Conservation (phyloP, 2,113 vertebrate genomes). For the Anser brachyrhynchus region DNA sequence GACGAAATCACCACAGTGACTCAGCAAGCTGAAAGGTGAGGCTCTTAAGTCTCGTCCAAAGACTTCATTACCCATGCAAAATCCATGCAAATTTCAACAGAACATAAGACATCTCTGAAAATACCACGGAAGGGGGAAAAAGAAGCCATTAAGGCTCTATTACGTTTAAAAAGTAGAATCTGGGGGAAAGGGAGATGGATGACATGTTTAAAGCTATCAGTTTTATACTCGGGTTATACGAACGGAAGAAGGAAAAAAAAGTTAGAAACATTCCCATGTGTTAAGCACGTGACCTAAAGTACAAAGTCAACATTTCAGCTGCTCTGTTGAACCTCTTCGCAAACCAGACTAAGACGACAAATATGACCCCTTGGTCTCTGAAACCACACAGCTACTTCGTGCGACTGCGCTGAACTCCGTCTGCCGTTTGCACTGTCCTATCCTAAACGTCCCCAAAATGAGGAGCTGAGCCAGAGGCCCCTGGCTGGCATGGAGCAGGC, state of each 20-base stretch:
- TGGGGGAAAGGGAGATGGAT: background rate
- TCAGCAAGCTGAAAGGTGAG: background rate
- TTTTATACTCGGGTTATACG: background rate
- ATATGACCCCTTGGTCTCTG: constrained; percentile 28
- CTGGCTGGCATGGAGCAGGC: rapidly evolving
- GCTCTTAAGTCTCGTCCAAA: background rate
- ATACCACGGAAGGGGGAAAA: background rate
- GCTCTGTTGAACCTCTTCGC: background rate
- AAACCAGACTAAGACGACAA: background rate
- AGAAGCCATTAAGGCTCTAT: background rate
- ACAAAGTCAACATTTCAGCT: constrained; percentile 45
- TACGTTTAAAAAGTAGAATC: background rate
- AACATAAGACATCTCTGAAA: background rate
- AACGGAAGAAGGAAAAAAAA: background rate
- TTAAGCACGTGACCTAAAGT: background rate
- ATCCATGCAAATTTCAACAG: background rate
- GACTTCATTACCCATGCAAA: background rate
- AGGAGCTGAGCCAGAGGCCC: rapidly evolving
- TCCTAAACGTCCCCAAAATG: background rate
- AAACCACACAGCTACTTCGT: background rate
- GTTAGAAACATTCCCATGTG: background rate
- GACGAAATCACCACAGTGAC: background rate
- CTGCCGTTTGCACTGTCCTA: rapidly evolving
- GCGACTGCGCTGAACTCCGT: rapidly evolving
- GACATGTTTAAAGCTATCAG: rapidly evolving